These are phyloP conservation scores for Acanthoscelides obtectus DNA, from an alignment of 2,888 invertebrate genomes.

Conservation along the genomic window DNA sequence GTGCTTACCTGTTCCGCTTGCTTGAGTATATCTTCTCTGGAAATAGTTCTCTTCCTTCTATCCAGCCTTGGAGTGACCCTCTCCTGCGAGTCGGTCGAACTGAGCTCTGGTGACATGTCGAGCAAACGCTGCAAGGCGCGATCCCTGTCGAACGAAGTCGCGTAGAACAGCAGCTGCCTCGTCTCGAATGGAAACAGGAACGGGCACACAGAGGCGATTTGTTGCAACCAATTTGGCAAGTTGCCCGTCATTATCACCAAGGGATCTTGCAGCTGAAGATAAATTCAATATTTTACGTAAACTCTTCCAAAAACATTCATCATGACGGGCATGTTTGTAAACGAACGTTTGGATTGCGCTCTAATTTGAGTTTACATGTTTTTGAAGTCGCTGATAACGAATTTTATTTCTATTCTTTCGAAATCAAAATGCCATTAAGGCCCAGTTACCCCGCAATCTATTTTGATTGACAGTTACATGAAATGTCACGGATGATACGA, in stretches of 20 bases:
- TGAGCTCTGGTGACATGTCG: constrained; percentile 86
- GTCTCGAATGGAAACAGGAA: constrained; percentile 98
- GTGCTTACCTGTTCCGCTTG: constrained; percentile 79
- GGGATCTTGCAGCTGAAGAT: constrained; percentile 93
- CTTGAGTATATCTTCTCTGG: constrained; percentile 83
- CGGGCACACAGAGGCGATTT: constrained; percentile 59
- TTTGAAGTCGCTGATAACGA: no score
- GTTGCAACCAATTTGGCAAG: constrained; percentile 84
- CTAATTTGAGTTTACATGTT: no score
- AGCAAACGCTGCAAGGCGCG: constrained; percentile 92
- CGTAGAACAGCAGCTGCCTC: constrained; percentile 92
- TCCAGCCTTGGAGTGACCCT: constrained; percentile 91
- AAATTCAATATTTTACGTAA: no score
- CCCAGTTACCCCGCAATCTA: no score
- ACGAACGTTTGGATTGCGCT: no score
- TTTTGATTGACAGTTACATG: no score
- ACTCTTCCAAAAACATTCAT: no score
- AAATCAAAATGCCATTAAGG: no score
- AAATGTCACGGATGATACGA: no score
- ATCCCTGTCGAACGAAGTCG: constrained; percentile 96
- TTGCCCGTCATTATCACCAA: constrained; percentile 98
- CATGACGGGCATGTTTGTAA: no score
- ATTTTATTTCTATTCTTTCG: no score
- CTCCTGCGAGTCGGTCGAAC: constrained; percentile 73
- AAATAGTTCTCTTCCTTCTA: constrained; percentile 85